Conservation (phyloP, 2,113 vertebrate genomes). For the Polypterus senegalus region DNA sequence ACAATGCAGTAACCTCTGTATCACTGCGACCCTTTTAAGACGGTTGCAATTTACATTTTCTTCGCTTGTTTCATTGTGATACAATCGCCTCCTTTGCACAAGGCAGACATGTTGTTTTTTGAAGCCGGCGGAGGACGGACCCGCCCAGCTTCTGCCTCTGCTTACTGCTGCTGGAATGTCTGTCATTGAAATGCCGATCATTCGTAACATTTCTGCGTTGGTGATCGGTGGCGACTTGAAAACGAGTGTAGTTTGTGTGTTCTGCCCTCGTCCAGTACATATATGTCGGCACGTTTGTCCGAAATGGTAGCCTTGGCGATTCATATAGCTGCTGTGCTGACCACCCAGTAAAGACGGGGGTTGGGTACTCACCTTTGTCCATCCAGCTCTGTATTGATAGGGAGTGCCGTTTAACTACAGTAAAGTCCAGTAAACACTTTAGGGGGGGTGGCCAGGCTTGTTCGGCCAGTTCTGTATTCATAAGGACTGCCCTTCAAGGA, state of each 20-base stretch:
- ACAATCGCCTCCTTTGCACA: not conserved
- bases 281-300: not conserved
- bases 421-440: too few relatives aligned
- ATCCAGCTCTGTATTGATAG: too few relatives aligned
- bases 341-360: too few relatives aligned
- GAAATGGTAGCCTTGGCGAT: slow-evolving; percentile 1
- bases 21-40: too few relatives aligned
- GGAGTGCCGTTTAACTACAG: too few relatives aligned
- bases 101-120: slow-evolving; percentile 8
- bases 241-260: not conserved
- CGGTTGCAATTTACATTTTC: too few relatives aligned
- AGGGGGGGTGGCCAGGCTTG: too few relatives aligned
- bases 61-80: too few relatives aligned
- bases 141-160: slow-evolving; percentile 19
- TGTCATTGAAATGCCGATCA: not conserved
- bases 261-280: not conserved
- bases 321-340: not conserved
- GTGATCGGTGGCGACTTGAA: not conserved
- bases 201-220: not conserved
- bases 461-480: too few relatives aligned
- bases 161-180: slow-evolving; percentile 13
- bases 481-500: too few relatives aligned
- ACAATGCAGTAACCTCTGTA: too few relatives aligned
- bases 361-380: too few relatives aligned
- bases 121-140: slow-evolving; percentile 8